These are phyloP conservation scores for Cirrhinus mrigala DNA, from an alignment of 2,797 vertebrate species.

Conservation along the genomic window DNA sequence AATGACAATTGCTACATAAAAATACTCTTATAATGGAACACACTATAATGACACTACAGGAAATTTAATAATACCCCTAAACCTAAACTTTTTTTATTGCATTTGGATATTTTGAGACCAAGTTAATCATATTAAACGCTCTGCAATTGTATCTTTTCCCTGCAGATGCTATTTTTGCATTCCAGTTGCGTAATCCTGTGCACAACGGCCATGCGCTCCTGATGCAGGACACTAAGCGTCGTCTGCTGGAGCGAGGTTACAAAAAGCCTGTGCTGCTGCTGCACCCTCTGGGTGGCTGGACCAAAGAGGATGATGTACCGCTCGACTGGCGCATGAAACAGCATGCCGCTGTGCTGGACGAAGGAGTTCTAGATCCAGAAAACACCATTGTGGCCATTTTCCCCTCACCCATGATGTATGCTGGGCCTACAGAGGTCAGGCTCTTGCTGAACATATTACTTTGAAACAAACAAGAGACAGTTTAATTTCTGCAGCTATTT, in stretches of 20 bases:
- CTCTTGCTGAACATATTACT: not conserved
- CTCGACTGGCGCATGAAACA: slow-evolving; percentile 88
- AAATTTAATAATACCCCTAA: not conserved
- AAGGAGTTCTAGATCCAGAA: slow-evolving; percentile 86
- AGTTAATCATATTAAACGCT: too few species aligned
- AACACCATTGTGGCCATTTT: slow-evolving; percentile 93
- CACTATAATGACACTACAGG: not conserved
- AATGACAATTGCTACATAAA: too few species aligned
- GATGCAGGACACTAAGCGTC: slow-evolving; percentile 94
- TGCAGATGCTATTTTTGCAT: slow-evolving; percentile 92
- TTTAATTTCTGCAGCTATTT: not conserved
- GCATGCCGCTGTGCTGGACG: slow-evolving; percentile 85
- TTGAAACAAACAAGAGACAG: not conserved
- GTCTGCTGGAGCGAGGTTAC: slow-evolving; percentile 89
- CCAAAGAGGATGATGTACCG: slow-evolving; percentile 86
- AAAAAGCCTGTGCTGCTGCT: slow-evolving; percentile 84
- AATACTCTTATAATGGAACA: not conserved
- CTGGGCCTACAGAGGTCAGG: slow-evolving; percentile 94
- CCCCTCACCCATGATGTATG: slow-evolving; percentile 97
- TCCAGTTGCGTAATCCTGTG: slow-evolving; percentile 96
- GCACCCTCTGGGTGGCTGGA: slow-evolving; percentile 88
- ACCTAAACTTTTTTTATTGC: not conserved
- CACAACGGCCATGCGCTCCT: slow-evolving; percentile 96
- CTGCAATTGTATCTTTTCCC: not conserved
- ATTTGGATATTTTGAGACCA: not conserved